These are phyloP conservation scores for Sesia apiformis DNA, from an alignment of 2,888 invertebrate species.

Conservation along the genomic window DNA sequence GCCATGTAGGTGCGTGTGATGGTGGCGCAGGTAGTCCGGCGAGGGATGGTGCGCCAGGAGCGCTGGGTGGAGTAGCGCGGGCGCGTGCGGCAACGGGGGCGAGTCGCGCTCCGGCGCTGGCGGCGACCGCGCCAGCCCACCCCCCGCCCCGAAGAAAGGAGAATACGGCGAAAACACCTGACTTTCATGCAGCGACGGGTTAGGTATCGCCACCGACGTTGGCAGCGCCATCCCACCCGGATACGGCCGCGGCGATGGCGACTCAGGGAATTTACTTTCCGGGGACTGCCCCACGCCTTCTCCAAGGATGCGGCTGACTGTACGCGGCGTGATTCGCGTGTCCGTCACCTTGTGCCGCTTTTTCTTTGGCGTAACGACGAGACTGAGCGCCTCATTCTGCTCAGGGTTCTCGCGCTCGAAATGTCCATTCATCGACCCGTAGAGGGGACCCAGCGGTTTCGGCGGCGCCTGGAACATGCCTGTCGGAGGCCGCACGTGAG, in stretches of 20 bases:
- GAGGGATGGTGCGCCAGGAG: slow-evolving; percentile 88
- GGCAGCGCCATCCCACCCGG: slow-evolving; percentile 93
- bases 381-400: slow-evolving; percentile 94
- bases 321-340: slow-evolving; percentile 92
- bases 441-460: slow-evolving; percentile 81
- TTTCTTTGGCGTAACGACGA: slow-evolving; percentile 96
- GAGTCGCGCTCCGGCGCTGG: slow-evolving; percentile 84
- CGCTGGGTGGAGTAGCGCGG: slow-evolving; percentile 89
- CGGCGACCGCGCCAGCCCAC: slow-evolving; percentile 68
- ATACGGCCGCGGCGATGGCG: slow-evolving; percentile 83
- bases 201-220: slow-evolving; percentile 96
- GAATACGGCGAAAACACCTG: slow-evolving; percentile 95
- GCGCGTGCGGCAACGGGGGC: slow-evolving; percentile 88
- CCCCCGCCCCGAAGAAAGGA: slow-evolving; percentile 85
- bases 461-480: slow-evolving; percentile 90
- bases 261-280: slow-evolving; percentile 75
- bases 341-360: slow-evolving; percentile 98
- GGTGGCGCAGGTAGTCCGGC: slow-evolving; percentile 84
- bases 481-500: slow-evolving; percentile 76
- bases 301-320: slow-evolving; percentile 89
- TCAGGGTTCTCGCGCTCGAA: slow-evolving; percentile 84
- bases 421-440: slow-evolving; percentile 78
- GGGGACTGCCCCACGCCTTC: slow-evolving; percentile 85
- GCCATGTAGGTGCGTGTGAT: slow-evolving; percentile 83
- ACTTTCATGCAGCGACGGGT: slow-evolving; percentile 95